Base-by-base conservation (phyloP, 2,797 vertebrate species). In the Ctenopoma multispine region DNA sequence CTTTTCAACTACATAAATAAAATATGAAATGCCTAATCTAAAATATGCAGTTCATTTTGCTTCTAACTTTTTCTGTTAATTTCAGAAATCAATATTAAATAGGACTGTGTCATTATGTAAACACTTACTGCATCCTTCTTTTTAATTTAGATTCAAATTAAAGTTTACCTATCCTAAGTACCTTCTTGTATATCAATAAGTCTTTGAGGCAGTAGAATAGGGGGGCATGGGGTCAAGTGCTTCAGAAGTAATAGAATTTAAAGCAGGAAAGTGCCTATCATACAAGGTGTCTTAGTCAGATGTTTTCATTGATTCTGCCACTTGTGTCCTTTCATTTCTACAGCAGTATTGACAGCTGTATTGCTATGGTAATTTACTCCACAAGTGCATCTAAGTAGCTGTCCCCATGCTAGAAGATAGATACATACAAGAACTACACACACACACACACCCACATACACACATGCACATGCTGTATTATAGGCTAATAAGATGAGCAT, bases 351-450 rank as follows among this genome's bases (percentile, higher is more conserved):
- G 92, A 92, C 92, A 92, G 84, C 84, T 88, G 84, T 83, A 90
- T 92, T 88, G 88, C 90, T 88, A 91, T 92, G 88, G 85, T 89
- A 93, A 94, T 94, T 90, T 87, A 84, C 84, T 88, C 83, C 81
- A 84, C 57, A 20, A 87, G 77, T 84, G 76, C 79, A 72, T 69
- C 82, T 48, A 64, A 83, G 80, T 77, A 48, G 12, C 67, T 62
- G 27, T 84, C 67, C 59, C 67, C 50, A 9, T 55, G 58, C 72
- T 50, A 69, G 51, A 62, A 76, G 67, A 87, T 71, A 78, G 81
- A 87, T 77, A 69, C 58, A 71, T 61, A 73, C 21, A 13, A 80
- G 55, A 55, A 29, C 11, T 53, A 18, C 72, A 71, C 53, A 20
- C 44, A 46, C 1, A 20, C 66, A 40, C 64, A 64, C 53, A 59